A percentile compares a stretch with the other conserved stretches of the same genome.
Conservation (phyloP, 2,797 vertebrate species). For the Enteromius thamalakanensis region DNA sequence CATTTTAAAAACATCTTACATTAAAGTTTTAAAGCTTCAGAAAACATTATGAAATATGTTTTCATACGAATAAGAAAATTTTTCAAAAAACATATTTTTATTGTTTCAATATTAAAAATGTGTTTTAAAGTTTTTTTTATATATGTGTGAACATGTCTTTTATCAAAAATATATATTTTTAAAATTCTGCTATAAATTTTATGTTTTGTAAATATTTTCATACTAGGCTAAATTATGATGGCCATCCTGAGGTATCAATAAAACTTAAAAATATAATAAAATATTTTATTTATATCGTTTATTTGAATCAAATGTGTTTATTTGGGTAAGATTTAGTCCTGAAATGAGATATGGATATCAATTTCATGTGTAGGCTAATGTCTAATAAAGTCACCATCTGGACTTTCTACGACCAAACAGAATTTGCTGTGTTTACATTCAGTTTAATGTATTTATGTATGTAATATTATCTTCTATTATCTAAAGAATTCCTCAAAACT, state of each 20-base stretch:
- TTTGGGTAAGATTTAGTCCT: not conserved
- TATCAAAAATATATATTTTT: too few relatives aligned
- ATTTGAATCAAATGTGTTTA: not conserved
- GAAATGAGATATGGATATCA: not conserved
- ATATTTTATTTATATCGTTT: not conserved
- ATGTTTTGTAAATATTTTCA: not conserved
- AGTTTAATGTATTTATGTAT: too few relatives aligned
- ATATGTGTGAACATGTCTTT: not conserved
- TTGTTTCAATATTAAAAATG: not conserved
- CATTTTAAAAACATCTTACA: not conserved
- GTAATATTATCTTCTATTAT: not conserved
- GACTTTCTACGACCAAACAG: not conserved
- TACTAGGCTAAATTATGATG: not conserved
- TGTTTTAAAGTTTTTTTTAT: not conserved
- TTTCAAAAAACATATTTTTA: not conserved
- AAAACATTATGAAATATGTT: not conserved
- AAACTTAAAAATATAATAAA: not conserved
- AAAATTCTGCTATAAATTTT: not conserved
- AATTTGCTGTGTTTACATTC: not conserved
- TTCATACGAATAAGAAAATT: not conserved
- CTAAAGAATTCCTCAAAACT: not conserved
- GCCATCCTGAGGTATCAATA: not conserved
- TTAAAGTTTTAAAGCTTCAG: not conserved
- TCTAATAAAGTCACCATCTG: not conserved
- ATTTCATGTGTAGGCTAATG: not conserved